Evolutionary conservation across 2,113 vertebrate species (phyloP).

Genomic region (Brachyistius frenatus): DNA sequence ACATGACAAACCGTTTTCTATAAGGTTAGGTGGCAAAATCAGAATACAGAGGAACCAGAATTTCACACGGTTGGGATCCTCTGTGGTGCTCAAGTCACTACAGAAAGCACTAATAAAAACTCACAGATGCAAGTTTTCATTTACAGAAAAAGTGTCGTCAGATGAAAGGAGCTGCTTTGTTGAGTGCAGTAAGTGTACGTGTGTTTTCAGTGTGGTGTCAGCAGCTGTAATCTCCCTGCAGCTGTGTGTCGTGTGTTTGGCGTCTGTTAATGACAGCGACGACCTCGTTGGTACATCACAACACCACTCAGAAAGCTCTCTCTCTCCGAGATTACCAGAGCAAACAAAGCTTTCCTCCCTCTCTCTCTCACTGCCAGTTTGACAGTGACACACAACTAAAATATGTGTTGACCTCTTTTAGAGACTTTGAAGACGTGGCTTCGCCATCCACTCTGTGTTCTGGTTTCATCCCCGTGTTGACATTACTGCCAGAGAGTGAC

Average conservation of each 20-base stretch:
- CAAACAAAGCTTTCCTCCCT: constrained; percentile 37
- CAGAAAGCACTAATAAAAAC: background rate
- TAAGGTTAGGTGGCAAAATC: background rate
- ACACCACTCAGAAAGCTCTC: constrained; percentile 48
- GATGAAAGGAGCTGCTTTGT: constrained; percentile 1
- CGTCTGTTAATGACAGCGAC: constrained; percentile 46
- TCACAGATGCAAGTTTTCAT: constrained; percentile 9
- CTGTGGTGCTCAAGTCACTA: too few relatives aligned
- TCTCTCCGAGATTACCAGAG: constrained; percentile 57
- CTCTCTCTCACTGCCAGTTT: constrained; percentile 23
- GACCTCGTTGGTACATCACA: constrained; percentile 38
- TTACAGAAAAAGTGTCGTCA: background rate
- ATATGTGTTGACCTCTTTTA: constrained; percentile 53
- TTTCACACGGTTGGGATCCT: background rate
- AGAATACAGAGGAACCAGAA: background rate
- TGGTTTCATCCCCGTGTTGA: constrained; percentile 76
- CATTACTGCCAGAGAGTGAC: constrained; percentile 69
- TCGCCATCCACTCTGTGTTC: constrained; percentile 62
- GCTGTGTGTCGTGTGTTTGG: constrained; percentile 26
- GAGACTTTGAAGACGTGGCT: constrained; percentile 68
- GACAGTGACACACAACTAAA: constrained; percentile 69
- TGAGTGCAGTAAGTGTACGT: background rate
- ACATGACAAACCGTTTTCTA: background rate
- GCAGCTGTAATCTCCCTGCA: constrained; percentile 30
- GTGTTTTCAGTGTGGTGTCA: constrained; percentile 25